These are phyloP conservation scores for Adineta ricciae DNA, from an alignment of 2,888 invertebrate species.

Conservation along the genomic window DNA sequence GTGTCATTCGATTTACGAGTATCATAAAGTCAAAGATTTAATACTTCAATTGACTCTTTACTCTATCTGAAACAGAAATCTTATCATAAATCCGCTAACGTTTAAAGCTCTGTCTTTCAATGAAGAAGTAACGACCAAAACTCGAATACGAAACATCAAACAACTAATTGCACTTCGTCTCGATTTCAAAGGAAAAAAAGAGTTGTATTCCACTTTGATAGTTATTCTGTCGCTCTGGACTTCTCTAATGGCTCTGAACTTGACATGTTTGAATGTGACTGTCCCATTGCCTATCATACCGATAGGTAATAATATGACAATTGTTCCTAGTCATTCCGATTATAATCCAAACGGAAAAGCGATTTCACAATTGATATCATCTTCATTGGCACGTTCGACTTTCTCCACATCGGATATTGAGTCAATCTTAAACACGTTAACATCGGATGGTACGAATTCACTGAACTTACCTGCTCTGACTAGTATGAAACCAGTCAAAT, in stretches of 20 bases:
- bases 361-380: background rate
- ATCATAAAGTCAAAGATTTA: too few species aligned
- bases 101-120: too few species aligned
- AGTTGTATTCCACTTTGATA: too few species aligned
- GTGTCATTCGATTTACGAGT: too few species aligned
- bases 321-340: background rate
- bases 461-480: background rate
- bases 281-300: background rate
- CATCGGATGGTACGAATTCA: background rate
- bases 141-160: too few species aligned
- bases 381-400: background rate
- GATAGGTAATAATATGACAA: background rate
- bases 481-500: background rate
- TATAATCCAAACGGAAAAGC: background rate
- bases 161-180: too few species aligned
- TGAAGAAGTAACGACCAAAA: too few species aligned
- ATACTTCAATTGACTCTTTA: too few species aligned
- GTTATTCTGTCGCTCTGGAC: too few species aligned
- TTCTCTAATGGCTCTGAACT: background rate
- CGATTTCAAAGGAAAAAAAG: too few species aligned
- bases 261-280: background rate
- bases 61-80: too few species aligned
- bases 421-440: background rate
- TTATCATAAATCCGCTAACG: too few species aligned
- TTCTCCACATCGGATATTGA: background rate